Percentiles rank a stretch among this genome's conserved stretches.
Conservation (phyloP, 53 echinoderm and acorn worm genomes). For the Hippasteria phrygiana region DNA sequence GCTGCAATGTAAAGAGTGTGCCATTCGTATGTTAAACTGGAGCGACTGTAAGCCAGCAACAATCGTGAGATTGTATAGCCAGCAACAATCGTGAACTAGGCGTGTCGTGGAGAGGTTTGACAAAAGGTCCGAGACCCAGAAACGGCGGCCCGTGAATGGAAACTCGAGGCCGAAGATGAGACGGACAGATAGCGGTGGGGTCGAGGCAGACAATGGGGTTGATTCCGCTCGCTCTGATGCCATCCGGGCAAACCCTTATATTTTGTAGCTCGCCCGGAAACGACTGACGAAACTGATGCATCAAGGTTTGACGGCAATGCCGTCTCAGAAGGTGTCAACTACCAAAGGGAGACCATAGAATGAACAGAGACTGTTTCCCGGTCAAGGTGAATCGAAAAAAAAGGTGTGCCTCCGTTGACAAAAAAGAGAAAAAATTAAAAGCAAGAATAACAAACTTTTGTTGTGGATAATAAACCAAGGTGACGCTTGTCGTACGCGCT, state of each 20-base stretch:
- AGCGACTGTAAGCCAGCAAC: neutral
- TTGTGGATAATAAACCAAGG: conserved; percentile 2
- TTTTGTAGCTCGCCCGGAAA: neutral
- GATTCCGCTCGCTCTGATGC: neutral
- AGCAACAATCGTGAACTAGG: neutral
- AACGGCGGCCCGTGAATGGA: neutral
- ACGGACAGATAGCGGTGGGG: neutral
- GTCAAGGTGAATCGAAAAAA: neutral
- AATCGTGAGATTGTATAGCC: neutral
- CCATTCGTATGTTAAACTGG: too few species aligned
- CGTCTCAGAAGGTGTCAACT: neutral
- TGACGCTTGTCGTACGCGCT: neutral
- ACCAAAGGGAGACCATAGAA: neutral
- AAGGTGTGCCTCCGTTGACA: neutral
- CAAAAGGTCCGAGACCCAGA: too few species aligned
- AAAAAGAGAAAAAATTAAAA: neutral
- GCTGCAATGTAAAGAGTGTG: too few species aligned
- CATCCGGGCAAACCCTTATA: neutral
- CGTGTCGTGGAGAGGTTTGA: neutral
- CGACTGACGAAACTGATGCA: neutral
- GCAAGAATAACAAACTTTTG: neutral
- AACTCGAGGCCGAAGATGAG: neutral
- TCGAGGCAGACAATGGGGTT: neutral
- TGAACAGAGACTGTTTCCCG: neutral
- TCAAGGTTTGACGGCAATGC: neutral